Conservation (phyloP, 2,797 vertebrate genomes). For the Ctenosaura bakeri region DNA sequence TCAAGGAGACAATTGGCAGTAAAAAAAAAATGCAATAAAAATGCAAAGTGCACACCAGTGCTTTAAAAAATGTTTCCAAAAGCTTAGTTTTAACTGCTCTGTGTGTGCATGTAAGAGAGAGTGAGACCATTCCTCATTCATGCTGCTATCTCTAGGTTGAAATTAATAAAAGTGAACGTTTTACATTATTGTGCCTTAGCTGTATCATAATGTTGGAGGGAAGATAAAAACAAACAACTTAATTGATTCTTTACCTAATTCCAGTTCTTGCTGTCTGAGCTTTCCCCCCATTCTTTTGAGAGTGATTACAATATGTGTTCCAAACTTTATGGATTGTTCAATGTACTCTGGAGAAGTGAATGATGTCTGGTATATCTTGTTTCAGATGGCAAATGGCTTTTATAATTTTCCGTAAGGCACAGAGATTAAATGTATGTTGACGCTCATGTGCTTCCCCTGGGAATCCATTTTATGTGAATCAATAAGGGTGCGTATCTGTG, state of each 20-base stretch:
- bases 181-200: slow-evolving; percentile 16
- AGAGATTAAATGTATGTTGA: slow-evolving; percentile 43
- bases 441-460: slow-evolving; percentile 43
- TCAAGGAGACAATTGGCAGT: slow-evolving; percentile 29
- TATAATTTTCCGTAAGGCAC: slow-evolving; percentile 41
- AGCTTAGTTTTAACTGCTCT: not conserved
- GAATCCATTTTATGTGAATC: slow-evolving; percentile 61
- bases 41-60: slow-evolving; percentile 42
- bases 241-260: slow-evolving; percentile 60
- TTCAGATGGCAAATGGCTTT: slow-evolving; percentile 59
- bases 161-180: slow-evolving; percentile 43
- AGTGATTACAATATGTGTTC: slow-evolving; percentile 41
- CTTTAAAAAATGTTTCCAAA: slow-evolving; percentile 49
- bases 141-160: slow-evolving; percentile 12
- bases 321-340: slow-evolving; percentile 51
- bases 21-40: slow-evolving; percentile 32
- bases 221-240: slow-evolving; percentile 34
- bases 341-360: slow-evolving; percentile 28
- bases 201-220: not conserved
- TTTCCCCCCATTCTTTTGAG: slow-evolving; percentile 43
- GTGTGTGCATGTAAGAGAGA: not conserved
- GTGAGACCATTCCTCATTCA: not conserved
- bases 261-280: slow-evolving; percentile 2
- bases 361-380: slow-evolving; percentile 24
- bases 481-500: slow-evolving; percentile 27